Percentiles rank a stretch among this genome's conserved stretches.
Conservation (phyloP, 2,113 vertebrate species). For the Eubucco bourcierii region DNA sequence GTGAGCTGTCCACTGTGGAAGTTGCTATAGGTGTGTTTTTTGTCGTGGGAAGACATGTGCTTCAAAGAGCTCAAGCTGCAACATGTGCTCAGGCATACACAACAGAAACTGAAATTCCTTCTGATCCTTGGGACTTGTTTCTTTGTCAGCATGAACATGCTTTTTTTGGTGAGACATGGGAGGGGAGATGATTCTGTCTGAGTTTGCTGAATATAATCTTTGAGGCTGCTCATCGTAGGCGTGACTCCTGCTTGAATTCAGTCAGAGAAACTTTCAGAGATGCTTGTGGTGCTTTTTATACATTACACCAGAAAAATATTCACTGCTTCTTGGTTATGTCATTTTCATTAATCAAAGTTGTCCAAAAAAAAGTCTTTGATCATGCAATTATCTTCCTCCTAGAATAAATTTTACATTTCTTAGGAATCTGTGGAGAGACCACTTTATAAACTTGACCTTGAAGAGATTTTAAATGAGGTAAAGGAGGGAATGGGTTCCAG, state of each 20-base stretch:
- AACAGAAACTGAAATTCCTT: not conserved
- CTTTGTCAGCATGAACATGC: not conserved
- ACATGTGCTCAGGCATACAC: not conserved
- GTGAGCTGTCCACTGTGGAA: not conserved
- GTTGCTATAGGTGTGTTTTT: not conserved
- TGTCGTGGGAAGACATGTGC: not conserved
- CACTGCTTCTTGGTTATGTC: not conserved
- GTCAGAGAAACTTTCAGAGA: not conserved
- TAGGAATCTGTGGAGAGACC: not conserved
- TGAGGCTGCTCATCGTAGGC: not conserved
- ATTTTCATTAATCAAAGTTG: not conserved
- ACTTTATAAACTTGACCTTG: not conserved
- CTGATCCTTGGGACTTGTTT: not conserved
- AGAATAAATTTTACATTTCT: not conserved
- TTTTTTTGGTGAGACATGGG: not conserved
- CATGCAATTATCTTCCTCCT: not conserved
- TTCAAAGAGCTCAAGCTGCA: not conserved
- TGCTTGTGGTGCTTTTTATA: not conserved
- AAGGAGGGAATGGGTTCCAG: not conserved
- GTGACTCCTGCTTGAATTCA: not conserved
- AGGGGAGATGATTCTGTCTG: not conserved
- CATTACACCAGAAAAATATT: not conserved
- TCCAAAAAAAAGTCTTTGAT: not conserved
- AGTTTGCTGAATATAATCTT: not conserved
- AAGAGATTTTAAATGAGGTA: not conserved